Conservation (phyloP, 2,888 invertebrate genomes). For the Neocrepidodera transversa region DNA sequence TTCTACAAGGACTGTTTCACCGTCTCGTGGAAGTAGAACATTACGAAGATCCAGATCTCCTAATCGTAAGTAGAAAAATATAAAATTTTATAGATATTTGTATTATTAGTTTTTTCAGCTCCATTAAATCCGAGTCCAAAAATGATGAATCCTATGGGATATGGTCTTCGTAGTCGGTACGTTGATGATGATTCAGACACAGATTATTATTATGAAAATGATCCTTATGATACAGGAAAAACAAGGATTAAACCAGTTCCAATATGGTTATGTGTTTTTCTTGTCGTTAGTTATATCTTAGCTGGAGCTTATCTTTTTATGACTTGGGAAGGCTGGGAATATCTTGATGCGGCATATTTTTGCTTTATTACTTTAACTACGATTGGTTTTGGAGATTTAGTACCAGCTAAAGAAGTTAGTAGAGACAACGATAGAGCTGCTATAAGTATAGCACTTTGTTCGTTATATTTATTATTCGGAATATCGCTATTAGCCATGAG, state of each 20-base stretch:
- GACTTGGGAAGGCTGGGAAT: conserved; percentile 86
- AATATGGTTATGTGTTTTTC: conserved; percentile 87
- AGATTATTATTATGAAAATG: conserved; percentile 59
- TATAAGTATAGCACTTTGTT: conserved; percentile 83
- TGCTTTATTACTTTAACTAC: conserved; percentile 94
- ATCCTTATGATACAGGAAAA: conserved; percentile 56
- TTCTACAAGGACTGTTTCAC: conserved; percentile 1
- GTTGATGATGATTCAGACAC: conserved; percentile 69
- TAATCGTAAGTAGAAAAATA: conserved; percentile 37
- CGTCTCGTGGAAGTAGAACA: conserved; percentile 20
- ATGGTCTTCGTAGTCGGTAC: conserved; percentile 68
- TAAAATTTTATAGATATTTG: neutral
- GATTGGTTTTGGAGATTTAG: conserved; percentile 92
- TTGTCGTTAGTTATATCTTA: conserved; percentile 88
- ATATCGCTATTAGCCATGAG: conserved; percentile 95
- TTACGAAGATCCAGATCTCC: conserved; percentile 39
- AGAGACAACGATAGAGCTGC: conserved; percentile 55
- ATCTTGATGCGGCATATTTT: conserved; percentile 89
- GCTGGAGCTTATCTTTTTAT: conserved; percentile 87
- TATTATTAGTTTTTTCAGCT: conserved; percentile 49
- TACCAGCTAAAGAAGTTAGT: conserved; percentile 77
- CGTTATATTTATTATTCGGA: conserved; percentile 91
- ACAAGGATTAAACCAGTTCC: conserved; percentile 76
- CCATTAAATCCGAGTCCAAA: conserved; percentile 63
- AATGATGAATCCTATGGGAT: conserved; percentile 74